Conservation (phyloP, 1,140 invertebrate genomes). For the Philotrypesis tridentata region DNA sequence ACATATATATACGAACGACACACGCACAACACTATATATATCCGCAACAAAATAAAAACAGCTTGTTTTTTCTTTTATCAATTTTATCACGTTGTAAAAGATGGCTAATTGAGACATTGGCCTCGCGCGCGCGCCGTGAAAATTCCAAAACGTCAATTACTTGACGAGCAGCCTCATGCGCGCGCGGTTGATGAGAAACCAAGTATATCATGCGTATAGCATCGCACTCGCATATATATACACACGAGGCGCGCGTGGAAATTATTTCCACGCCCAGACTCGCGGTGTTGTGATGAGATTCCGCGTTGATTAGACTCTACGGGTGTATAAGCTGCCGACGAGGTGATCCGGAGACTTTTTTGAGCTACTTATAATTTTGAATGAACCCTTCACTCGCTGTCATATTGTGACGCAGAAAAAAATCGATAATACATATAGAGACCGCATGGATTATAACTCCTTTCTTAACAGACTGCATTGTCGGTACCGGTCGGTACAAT, state of each 20-base stretch:
- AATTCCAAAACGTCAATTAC: conserved; percentile 32
- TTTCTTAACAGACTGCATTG: no score
- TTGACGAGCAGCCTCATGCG: not conserved
- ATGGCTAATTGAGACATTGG: conserved; percentile 9
- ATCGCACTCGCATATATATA: no score
- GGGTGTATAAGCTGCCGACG: not conserved
- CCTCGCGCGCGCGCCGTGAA: not conserved
- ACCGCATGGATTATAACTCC: no score
- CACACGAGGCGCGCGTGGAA: not conserved
- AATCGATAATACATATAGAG: no score
- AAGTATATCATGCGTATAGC: not conserved
- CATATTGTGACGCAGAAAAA: no score
- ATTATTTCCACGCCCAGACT: conserved; percentile 21
- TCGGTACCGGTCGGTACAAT: no score
- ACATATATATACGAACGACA: no score
- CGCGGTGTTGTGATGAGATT: not conserved
- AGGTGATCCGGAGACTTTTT: not conserved
- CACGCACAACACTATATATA: no score
- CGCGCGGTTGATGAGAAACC: conserved; percentile 14
- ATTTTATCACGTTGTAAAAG: not conserved
- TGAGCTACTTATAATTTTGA: no score
- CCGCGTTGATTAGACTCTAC: not conserved
- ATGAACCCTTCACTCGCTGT: no score
- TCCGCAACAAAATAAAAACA: no score
- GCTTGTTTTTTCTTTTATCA: no score